A percentile compares a stretch with the other conserved stretches of the same genome.
phyloP scores from a whole-genome alignment of 2,113 vertebrate species.

The Ifrita kowaldi region DNA sequence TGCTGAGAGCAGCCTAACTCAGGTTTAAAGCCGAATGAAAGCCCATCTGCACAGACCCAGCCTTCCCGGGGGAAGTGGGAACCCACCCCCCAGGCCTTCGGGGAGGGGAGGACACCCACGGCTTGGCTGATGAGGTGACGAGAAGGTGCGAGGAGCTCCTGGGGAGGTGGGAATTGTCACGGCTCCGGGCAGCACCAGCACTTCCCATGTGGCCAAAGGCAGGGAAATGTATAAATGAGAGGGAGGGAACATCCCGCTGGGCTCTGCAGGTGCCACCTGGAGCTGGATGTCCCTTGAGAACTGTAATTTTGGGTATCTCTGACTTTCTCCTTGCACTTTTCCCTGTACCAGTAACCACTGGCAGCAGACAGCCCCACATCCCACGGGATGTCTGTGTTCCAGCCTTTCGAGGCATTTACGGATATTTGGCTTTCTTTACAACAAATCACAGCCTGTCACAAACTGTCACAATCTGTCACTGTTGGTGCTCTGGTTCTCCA shows the following conservation, averaged over 20 bases:
- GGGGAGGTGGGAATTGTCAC: background rate
- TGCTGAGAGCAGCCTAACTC: background rate
- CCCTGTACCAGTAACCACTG: background rate
- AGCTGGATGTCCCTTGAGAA: background rate
- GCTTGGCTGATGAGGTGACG: background rate
- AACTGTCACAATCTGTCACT: background rate
- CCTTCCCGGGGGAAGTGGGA: background rate
- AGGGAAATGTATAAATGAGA: background rate
- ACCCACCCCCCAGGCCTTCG: background rate
- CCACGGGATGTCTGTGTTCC: background rate
- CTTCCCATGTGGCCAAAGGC: background rate
- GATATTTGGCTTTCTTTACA: background rate
- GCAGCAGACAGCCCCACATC: background rate
- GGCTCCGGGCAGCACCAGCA: background rate
- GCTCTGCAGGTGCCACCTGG: background rate
- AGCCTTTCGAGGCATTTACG: background rate
- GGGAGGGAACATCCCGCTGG: background rate
- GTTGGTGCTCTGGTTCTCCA: background rate
- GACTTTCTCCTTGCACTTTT: background rate
- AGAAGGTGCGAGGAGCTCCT: background rate
- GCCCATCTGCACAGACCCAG: background rate
- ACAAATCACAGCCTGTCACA: background rate
- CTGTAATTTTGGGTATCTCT: background rate
- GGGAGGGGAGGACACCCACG: background rate
- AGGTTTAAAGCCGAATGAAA: fast-evolving